Base-by-base conservation (phyloP, 2,113 vertebrate species). In the Rattus rattus region DNA sequence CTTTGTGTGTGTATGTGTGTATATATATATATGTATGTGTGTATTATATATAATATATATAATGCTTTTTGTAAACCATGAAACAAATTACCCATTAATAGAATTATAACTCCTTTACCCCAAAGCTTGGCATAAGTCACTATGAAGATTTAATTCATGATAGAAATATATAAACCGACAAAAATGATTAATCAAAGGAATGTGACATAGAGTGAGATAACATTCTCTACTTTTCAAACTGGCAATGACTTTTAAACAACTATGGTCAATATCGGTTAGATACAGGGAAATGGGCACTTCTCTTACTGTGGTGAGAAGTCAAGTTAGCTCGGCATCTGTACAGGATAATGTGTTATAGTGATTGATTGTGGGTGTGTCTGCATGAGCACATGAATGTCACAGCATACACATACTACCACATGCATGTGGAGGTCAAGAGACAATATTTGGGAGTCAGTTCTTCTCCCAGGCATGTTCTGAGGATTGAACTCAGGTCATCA, bases 221-320 rank as follows among this genome's bases (percentile, higher is more conserved):
- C 1, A 28, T 85, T 95, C 73, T 97, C 89, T 20, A 75, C 54
- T 87, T 96, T 85, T 97, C 22, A 87, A 79, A 39, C 56, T 92
- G 85, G 30, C 43, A 85, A 33, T 81, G 47, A 80, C 36, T 88
- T 94, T 90, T 96, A 65, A 88, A 67, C 59, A 43, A 70, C 33
- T 19, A 1, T 36, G 11, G 56, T 24, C n/a, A 43, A 10, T 47
- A 39, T 19, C 77, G n/a, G 7, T 47, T 69, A 43, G 17, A 36
- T 56, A 20, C 5, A 92, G 11, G 43, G 80, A 91, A 88, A 67
- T 2, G 54, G 26, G 1, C 63, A 24, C 0, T 86, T 91, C 19
- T 43, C 24, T 9, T 19, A 1, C 16, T 85, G 7, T 30, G 54
- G 24, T 22, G 30, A 87, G 11, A 89, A 92, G 17, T 73, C 5